Conservation (phyloP, 1,140 invertebrate genomes). For the Bombus sylvicola region DNA sequence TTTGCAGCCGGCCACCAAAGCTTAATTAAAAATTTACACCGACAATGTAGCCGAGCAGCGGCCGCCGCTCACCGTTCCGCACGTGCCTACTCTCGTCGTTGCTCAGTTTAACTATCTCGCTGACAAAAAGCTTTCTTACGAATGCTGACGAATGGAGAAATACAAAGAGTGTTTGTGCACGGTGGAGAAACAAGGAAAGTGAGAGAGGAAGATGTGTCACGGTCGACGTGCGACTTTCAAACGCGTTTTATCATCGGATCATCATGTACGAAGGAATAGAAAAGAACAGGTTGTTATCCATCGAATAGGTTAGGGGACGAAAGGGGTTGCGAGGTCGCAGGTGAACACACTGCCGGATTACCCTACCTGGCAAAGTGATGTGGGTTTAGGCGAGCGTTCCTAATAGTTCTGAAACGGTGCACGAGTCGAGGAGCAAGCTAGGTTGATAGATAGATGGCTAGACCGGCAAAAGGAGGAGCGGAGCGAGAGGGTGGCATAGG, state of each 20-base stretch:
- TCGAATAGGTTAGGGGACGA: neutral
- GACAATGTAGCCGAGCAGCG: conserved; percentile 50
- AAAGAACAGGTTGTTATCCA: conserved; percentile 1
- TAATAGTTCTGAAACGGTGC: conserved; percentile 74
- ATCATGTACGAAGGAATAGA: neutral
- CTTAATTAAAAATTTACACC: conserved; percentile 65
- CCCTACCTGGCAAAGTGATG: conserved; percentile 64
- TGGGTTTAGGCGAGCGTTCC: conserved; percentile 65
- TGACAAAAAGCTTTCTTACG: neutral
- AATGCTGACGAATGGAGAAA: conserved; percentile 6
- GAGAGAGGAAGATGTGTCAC: neutral
- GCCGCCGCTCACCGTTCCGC: neutral
- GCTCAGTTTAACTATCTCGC: neutral
- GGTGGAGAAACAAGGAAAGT: neutral
- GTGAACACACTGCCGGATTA: conserved; percentile 64
- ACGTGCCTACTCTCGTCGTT: neutral
- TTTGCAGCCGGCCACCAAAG: conserved; percentile 62
- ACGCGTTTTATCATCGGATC: neutral
- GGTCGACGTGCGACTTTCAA: conserved; percentile 12
- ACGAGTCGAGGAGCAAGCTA: conserved; percentile 65
- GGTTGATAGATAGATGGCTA: conserved; percentile 55
- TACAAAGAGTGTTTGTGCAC: neutral
- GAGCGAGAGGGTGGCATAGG: conserved; percentile 31
- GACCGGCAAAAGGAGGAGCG: conserved; percentile 46
- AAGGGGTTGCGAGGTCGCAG: conserved; percentile 42